A percentile compares a stretch with the other conserved stretches of the same genome.
Evolutionary conservation across 64 coral and sea anemone species (phyloP).

Genomic region (Exaiptasia diaphana): DNA sequence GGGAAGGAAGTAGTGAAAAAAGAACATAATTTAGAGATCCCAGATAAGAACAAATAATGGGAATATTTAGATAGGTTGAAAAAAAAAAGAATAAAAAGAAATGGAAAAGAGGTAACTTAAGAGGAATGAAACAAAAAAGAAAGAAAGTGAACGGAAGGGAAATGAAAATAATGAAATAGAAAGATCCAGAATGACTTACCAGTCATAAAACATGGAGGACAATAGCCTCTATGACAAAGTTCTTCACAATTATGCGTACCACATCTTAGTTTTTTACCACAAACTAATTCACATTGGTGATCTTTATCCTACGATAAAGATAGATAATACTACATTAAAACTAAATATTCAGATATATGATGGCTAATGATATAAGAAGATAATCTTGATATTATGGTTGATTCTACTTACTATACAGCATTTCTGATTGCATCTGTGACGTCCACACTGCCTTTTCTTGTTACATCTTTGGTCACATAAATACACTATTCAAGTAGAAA

Average conservation of each 20-base stretch:
- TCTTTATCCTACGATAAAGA: constrained; percentile 33
- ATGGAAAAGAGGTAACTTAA: too few species aligned
- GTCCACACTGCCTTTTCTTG: constrained; percentile 84
- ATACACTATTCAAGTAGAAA: constrained; percentile 17
- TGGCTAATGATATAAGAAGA: not conserved
- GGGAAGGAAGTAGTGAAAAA: too few species aligned
- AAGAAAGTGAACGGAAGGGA: too few species aligned
- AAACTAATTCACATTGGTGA: constrained; percentile 80
- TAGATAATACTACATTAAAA: not conserved
- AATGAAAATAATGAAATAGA: too few species aligned
- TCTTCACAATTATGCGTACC: constrained; percentile 77
- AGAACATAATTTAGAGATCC: too few species aligned
- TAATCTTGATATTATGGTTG: not conserved
- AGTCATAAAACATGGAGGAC: constrained; percentile 78
- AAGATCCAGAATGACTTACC: constrained; percentile 46
- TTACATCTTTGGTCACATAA: constrained; percentile 88
- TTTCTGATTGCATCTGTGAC: constrained; percentile 88
- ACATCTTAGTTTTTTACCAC: constrained; percentile 84
- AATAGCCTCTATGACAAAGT: constrained; percentile 76
- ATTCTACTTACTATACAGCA: constrained; percentile 72
- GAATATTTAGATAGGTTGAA: too few species aligned
- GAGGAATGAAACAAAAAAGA: too few species aligned
- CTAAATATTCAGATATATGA: not conserved
- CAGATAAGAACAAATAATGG: too few species aligned
- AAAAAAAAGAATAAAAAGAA: too few species aligned